A percentile compares a stretch with the other conserved stretches of the same genome.
Evolutionary conservation across 92 coral and sea anemone genomes (phyloP).

Genomic region (Porites cylindrica): DNA sequence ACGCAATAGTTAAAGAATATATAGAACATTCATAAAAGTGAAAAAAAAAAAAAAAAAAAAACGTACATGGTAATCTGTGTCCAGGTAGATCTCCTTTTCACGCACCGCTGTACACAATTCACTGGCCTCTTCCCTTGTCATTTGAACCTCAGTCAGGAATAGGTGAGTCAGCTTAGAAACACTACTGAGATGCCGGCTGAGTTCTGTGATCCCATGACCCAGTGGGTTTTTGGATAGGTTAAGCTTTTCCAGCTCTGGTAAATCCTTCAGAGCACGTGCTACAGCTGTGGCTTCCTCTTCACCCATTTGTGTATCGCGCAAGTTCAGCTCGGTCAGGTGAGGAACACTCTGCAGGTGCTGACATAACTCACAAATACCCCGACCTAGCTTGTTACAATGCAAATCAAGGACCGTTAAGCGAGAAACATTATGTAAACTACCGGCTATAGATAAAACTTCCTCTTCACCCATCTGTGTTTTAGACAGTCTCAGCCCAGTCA

Average conservation of each 20-base stretch:
- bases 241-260: constrained; percentile 2
- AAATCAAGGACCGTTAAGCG: background rate
- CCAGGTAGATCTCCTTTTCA: no score
- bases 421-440: background rate
- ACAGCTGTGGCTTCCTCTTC: constrained; percentile 3
- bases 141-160: background rate
- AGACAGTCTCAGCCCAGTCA: background rate
- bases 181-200: background rate
- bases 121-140: constrained; percentile 3
- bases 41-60: no score
- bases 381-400: background rate
- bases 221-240: background rate
- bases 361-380: background rate
- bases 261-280: background rate
- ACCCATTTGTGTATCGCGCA: constrained; percentile 5
- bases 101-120: background rate
- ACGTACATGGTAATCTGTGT: no score
- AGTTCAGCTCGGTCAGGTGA: background rate
- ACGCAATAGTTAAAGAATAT: no score
- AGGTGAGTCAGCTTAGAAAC: background rate
- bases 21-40: no score
- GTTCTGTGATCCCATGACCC: background rate
- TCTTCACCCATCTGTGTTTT: background rate
- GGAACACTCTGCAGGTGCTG: background rate
- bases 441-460: background rate